These are phyloP conservation scores for Patella ulyssiponensis DNA, from an alignment of 2,888 invertebrate species.

Conservation along the genomic window DNA sequence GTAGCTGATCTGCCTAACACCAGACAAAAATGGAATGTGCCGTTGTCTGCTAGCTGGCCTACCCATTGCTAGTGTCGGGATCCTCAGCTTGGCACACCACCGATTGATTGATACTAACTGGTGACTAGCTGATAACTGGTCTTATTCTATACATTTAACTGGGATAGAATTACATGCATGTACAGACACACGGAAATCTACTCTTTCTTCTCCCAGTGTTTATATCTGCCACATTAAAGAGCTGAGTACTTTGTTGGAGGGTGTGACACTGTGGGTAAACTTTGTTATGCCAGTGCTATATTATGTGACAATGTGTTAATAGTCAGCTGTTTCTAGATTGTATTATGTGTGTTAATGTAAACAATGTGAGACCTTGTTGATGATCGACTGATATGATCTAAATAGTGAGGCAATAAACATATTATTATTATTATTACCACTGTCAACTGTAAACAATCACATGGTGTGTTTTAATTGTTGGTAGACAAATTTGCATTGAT, in stretches of 20 bases:
- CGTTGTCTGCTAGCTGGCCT: slow-evolving; percentile 13
- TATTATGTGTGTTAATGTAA: too few relatives aligned
- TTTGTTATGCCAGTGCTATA: not conserved
- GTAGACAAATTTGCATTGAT: not conserved
- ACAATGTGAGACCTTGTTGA: too few relatives aligned
- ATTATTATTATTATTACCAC: too few relatives aligned
- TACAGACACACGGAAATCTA: slow-evolving; percentile 12
- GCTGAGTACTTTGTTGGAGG: slow-evolving; percentile 3
- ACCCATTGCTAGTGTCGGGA: slow-evolving; percentile 9
- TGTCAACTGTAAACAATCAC: too few relatives aligned
- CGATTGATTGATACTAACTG: slow-evolving; percentile 12
- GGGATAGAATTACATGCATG: slow-evolving; percentile 12
- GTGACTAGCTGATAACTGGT: slow-evolving; percentile 12
- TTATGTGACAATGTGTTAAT: slow-evolving; percentile 3
- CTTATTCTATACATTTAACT: slow-evolving; percentile 13
- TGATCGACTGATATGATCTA: too few relatives aligned
- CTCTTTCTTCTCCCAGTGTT: not conserved
- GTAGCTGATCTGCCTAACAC: slow-evolving; percentile 13
- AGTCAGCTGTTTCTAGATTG: not conserved
- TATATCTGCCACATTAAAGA: not conserved
- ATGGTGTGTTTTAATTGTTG: too few relatives aligned
- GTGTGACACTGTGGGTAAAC: slow-evolving; percentile 1
- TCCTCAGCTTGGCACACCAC: slow-evolving; percentile 9
- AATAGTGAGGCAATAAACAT: too few relatives aligned
- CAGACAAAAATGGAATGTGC: slow-evolving; percentile 13